phyloP scores from a whole-genome alignment of 2,113 vertebrate genomes.

The Sterrhoptilus dennistouni region DNA sequence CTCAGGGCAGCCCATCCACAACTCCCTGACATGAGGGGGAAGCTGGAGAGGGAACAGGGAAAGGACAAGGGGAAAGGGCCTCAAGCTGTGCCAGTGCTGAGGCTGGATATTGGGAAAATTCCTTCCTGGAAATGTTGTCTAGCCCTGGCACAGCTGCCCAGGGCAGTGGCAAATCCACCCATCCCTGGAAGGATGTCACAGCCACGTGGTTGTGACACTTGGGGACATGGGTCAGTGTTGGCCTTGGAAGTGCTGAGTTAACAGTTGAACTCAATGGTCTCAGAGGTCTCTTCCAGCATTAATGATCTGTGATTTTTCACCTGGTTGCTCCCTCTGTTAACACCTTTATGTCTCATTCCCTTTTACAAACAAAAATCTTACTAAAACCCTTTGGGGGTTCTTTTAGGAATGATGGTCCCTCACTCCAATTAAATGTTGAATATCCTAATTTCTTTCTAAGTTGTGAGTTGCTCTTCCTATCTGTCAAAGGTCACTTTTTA shows the following conservation, averaged over 20 bases:
- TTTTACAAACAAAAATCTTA: background rate
- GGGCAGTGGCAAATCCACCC: too few relatives aligned
- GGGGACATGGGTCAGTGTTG: too few relatives aligned
- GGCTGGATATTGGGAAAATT: background rate
- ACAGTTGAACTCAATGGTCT: rapidly evolving
- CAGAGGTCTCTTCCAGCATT: background rate
- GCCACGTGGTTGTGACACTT: rapidly evolving
- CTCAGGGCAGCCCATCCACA: background rate
- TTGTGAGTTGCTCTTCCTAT: background rate
- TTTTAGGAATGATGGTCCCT: background rate
- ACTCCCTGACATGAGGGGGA: background rate
- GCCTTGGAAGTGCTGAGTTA: background rate
- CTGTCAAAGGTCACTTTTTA: background rate
- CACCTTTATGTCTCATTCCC: background rate
- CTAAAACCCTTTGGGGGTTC: background rate
- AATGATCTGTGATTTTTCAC: background rate
- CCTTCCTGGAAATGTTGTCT: background rate
- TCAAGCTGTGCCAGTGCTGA: background rate
- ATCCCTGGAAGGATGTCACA: background rate
- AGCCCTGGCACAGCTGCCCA: background rate
- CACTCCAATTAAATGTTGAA: background rate
- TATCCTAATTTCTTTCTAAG: background rate
- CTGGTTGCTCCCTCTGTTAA: background rate
- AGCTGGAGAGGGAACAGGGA: background rate
- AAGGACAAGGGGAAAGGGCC: rapidly evolving